Base-by-base conservation (phyloP, 1,140 invertebrate species). In the Drosophila parabipectinata region DNA sequence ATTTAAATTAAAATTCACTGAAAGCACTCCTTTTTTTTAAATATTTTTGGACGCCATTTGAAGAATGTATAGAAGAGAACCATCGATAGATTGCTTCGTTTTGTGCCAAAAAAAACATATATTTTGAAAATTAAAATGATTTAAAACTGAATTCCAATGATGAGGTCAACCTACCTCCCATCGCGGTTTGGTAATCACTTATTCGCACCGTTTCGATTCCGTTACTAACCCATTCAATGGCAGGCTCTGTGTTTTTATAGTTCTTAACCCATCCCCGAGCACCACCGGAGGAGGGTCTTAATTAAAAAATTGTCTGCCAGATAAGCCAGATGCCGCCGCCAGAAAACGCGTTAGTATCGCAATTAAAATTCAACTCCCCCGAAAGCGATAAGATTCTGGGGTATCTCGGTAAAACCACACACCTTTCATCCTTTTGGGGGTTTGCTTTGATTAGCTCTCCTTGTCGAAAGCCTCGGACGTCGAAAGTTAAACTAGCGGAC, bases 251-350 rank as follows among this genome's bases (percentile, higher is more conserved):
- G 44, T 48, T 50, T 69, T 39, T 69, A 69, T 69, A 69, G 63
- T 64, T 53, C 51, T 6, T 28, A 28, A 24, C 66, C 61, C 24
- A 57, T 56, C 15, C 63, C 59, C 60, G 37, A 34, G 30, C 28
- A n/a, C 34, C 3, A 41, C 10, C 80, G 37, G 5, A 28, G 26
- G 48, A 32, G 55, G 28, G 63, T 50, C 62, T 83, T 83, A 83
- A 83, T 83, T 83, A 83, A 76, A 75, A 79, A 73, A 79, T 51
- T 75, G 80, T 71, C 64, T 73, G 47, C 52, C 76, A 72, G 79
- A 83, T 83, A 83, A 83, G 80, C 79, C 54, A 30, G 3, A 6
- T 1, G 53, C 24, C 28, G 53, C 24, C 28, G 15, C 14, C 60
- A 60, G 64, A 48, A 73, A 34, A 48, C 32, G 14, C 58, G 28